Conservation (phyloP, 2,888 invertebrate genomes). For the Noctua janthe region DNA sequence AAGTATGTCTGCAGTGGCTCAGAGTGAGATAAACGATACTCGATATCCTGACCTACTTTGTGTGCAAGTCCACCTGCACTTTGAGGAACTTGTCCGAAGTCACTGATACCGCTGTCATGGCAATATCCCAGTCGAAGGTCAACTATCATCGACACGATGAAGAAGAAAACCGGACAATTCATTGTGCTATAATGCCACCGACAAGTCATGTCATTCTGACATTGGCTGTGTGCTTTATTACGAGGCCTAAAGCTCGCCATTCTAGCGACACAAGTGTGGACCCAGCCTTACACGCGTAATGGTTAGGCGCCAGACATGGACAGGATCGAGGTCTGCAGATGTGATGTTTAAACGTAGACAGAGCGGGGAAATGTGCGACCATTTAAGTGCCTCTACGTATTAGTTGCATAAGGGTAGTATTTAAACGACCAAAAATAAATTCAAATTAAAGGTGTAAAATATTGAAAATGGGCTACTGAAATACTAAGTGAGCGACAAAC, state of each 20-base stretch:
- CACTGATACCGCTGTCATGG: not conserved
- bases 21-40: not conserved
- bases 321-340: conserved; percentile 20
- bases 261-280: not conserved
- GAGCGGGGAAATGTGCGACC: conserved; percentile 13
- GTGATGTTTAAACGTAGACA: conserved; percentile 25
- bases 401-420: not conserved
- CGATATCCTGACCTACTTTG: not conserved
- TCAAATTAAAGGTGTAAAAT: too few relatives aligned
- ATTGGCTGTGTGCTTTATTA: not conserved
- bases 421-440: too few relatives aligned
- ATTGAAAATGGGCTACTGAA: too few relatives aligned
- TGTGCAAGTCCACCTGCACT: not conserved
- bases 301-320: not conserved
- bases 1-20: not conserved
- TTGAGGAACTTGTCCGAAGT: not conserved
- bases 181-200: not conserved
- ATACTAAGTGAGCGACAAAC: too few relatives aligned
- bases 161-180: not conserved
- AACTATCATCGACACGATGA: not conserved
- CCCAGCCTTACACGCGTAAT: not conserved
- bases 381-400: conserved; percentile 12
- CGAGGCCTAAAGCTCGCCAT: not conserved
- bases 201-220: not conserved
- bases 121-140: not conserved